Evolutionary conservation across 2,113 vertebrate species (phyloP), one percentile per base, ranked within the genome.

Genomic region (Caranx ignobilis): DNA sequence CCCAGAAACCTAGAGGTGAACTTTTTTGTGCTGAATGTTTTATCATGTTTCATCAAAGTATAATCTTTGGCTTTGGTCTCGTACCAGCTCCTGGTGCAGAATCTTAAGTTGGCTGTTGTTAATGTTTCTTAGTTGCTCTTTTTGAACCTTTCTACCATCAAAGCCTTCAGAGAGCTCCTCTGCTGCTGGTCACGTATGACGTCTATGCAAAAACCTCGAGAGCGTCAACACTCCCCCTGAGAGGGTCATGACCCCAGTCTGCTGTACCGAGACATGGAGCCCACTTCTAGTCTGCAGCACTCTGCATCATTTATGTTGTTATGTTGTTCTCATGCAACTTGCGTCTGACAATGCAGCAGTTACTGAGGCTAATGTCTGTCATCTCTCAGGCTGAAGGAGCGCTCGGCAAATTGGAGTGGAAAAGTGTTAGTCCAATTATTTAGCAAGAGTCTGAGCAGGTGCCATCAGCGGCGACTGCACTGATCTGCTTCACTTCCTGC

Each of bases 391-490:
- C 57, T 77, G 74, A 89, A 87, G 62, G 45, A 81, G 37, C n/a
- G 73, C 65, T 77, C 57, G 50, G 59, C 72, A 90, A 86, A 90
- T 87, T 75, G 79, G 64, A 86, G 72, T 69, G 64, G 79, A 82
- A 79, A 75, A 69, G n/a, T 77, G 73, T 79, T 43, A 6, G 77
- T 39, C 72, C 85, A 89, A 87, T 92, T 88, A 90, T 89, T 82
- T 34, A 70, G 66, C 78, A 5, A 5, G 54, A 80, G 74, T 71
- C 69, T 71, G 71, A 81, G 84, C 76, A 84, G 83, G 79, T 84
- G 81, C 82, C 84, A 75, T 90, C 77, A 82, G 70, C 81, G 62
- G 69, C 9, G 21, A 85, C 79, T 52, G 75, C 83, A 79, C 77
- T 83, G 86, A 91, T 89, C 79, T 26, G 76, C 83, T 59, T 72